phyloP scores from a whole-genome alignment of 2,797 vertebrate species.

The Holocentrus rufus region DNA sequence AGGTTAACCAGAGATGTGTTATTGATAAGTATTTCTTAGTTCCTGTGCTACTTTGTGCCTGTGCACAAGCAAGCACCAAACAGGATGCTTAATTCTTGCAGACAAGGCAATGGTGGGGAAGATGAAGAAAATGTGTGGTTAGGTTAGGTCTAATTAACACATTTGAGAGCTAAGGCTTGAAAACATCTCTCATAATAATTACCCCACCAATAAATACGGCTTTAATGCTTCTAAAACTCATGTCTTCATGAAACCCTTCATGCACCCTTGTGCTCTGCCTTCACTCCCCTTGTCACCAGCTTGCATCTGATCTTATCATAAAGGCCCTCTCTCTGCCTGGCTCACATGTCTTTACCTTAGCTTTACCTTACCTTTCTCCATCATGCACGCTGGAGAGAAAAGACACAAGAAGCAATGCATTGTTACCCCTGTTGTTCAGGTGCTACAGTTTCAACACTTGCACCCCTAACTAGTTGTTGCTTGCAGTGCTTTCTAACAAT shows the following conservation, averaged over 20 bases:
- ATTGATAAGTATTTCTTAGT: constrained; percentile 46
- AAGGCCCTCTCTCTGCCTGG: neutral
- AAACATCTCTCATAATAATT: too few relatives aligned
- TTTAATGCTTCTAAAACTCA: too few relatives aligned
- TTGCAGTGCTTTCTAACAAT: neutral
- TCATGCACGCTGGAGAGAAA: neutral
- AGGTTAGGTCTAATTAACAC: too few relatives aligned
- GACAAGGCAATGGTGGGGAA: neutral
- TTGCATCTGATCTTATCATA: neutral
- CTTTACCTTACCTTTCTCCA: too few relatives aligned
- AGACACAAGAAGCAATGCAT: neutral
- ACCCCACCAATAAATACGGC: too few relatives aligned
- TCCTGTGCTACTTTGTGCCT: constrained; percentile 52
- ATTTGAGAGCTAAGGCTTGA: too few relatives aligned
- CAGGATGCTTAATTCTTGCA: constrained; percentile 27
- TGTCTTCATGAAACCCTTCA: too few relatives aligned
- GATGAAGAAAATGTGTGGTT: too few relatives aligned
- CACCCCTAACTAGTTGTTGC: neutral
- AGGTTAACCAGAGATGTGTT: constrained; percentile 23
- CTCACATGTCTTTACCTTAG: neutral
- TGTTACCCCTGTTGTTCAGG: neutral
- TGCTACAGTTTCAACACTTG: neutral
- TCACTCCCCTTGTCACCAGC: too few relatives aligned
- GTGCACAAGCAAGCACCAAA: constrained; percentile 40
- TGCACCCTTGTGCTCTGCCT: neutral